Base-by-base conservation (phyloP, 2,888 invertebrate genomes). In the Hirtodrosophila trivittata region DNA sequence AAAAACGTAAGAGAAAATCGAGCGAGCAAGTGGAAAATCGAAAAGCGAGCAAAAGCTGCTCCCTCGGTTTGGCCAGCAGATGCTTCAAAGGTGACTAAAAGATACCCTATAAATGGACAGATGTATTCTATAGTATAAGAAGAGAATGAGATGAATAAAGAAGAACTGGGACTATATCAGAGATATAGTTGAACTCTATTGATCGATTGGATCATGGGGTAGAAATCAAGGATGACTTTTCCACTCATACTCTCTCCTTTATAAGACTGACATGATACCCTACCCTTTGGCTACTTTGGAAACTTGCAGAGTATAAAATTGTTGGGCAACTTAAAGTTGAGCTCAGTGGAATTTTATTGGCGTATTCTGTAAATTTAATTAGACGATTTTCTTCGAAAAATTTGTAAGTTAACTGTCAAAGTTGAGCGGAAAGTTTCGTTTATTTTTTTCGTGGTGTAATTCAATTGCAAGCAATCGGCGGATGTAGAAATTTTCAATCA, bases 401-500 rank as follows among this genome's bases (percentile, higher is more conserved):
- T 63, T 45, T 26, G 5, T 9, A 37, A 47, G 59, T 59, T 57
- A 42, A 46, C 45, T 54, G 50, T 54, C 52, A 57, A 69, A 62
- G 43, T 66, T 66, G 37, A 41, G 26, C 21, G 25, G 26, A 35
- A 56, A 56, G 43, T 52, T 70, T 49, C 9, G 32, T 14, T n/a
- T 37, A 7, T 39, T 33, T 14, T 32, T 13, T 37, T 21, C 30
- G 6, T 56, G 41, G 21, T 55, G 41, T 75, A 70, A 78, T 71
- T 82, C 67, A 73, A 78, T 80, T 73, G 78, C 70, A 57, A 45
- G 39, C 52, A 38, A 41, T 21, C 25, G 43, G 38, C 64, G 69
- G 78, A 82, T 67, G 78, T 63, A 59, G 67, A 78, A 80, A 70
- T 80, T 82, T 33, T 82, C 80, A 80, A 78, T 80, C 80, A 77